These are phyloP conservation scores for Notiomystis cincta DNA, from an alignment of 2,113 vertebrate genomes.

Conservation along the genomic window DNA sequence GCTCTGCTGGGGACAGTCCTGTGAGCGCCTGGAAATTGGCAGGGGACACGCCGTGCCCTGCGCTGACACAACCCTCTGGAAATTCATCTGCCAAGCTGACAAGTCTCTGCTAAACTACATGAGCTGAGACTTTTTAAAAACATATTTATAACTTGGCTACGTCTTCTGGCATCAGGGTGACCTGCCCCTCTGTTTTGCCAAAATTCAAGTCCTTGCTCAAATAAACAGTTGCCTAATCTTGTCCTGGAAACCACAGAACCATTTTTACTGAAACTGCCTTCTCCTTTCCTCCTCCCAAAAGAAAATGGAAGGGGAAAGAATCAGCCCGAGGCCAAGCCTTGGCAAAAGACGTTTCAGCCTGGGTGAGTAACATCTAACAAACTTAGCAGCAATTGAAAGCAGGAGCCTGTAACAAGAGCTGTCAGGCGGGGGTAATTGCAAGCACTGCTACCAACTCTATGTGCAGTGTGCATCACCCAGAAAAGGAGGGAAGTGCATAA, in stretches of 20 bases:
- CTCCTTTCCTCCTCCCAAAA: background rate
- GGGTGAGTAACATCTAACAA: slow-evolving; percentile 21
- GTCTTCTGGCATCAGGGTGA: background rate
- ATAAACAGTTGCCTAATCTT: slow-evolving; percentile 46
- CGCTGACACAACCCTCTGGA: background rate
- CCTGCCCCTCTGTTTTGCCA: background rate
- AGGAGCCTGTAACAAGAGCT: background rate
- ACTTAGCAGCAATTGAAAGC: background rate
- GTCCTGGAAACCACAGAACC: slow-evolving; percentile 23
- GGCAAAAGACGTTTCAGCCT: background rate
- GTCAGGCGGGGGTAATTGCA: background rate
- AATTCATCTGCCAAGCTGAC: background rate
- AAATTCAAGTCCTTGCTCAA: slow-evolving; percentile 43
- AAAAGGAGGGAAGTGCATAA: background rate
- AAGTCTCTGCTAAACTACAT: background rate
- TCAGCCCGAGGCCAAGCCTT: background rate
- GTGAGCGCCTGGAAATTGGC: background rate
- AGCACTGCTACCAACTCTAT: background rate
- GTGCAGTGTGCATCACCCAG: background rate
- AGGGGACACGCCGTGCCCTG: background rate
- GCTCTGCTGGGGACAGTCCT: background rate
- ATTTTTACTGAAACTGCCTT: slow-evolving; percentile 46
- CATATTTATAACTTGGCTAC: background rate
- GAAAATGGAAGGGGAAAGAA: slow-evolving; percentile 29
- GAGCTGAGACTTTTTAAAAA: background rate